A percentile compares a stretch with the other conserved stretches of the same genome.
Conservation (phyloP, 2,113 vertebrate genomes). For the Mobula hypostoma region DNA sequence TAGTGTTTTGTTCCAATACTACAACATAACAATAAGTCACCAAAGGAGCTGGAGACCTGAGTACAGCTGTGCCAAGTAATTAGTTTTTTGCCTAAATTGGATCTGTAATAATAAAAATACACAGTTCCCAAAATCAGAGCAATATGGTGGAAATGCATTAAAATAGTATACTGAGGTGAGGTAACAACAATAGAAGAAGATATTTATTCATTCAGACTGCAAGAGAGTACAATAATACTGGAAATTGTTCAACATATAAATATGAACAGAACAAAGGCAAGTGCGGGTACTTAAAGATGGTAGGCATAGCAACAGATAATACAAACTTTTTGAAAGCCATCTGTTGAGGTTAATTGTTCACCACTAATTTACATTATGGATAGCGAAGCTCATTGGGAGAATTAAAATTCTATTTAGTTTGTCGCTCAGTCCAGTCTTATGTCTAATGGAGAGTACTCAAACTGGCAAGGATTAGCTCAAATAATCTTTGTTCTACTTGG, state of each 20-base stretch:
- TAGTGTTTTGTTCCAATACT: neutral
- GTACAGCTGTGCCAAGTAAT: constrained; percentile 36
- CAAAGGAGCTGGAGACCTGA: neutral
- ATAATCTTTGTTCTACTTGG: constrained; percentile 1
- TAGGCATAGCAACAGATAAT: neutral
- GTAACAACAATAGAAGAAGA: neutral
- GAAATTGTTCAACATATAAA: neutral
- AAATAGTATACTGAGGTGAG: constrained; percentile 5
- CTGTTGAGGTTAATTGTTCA: neutral
- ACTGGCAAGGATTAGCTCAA: constrained; percentile 19
- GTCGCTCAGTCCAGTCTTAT: neutral
- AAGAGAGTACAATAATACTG: too few species aligned
- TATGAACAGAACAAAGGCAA: neutral
- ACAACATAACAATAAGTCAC: constrained; percentile 17
- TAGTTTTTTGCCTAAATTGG: constrained; percentile 30
- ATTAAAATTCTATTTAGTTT: neutral
- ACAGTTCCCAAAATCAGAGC: constrained; percentile 31
- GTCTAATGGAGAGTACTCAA: neutral
- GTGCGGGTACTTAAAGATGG: neutral
- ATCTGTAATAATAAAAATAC: constrained; percentile 11
- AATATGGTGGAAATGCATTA: constrained; percentile 18
- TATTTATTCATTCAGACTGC: constrained; percentile 18
- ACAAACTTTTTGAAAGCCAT: neutral
- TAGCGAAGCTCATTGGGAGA: too few species aligned
- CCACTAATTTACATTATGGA: neutral